Conservation (phyloP, 2,113 vertebrate species). For the Copsychus sechellarum region DNA sequence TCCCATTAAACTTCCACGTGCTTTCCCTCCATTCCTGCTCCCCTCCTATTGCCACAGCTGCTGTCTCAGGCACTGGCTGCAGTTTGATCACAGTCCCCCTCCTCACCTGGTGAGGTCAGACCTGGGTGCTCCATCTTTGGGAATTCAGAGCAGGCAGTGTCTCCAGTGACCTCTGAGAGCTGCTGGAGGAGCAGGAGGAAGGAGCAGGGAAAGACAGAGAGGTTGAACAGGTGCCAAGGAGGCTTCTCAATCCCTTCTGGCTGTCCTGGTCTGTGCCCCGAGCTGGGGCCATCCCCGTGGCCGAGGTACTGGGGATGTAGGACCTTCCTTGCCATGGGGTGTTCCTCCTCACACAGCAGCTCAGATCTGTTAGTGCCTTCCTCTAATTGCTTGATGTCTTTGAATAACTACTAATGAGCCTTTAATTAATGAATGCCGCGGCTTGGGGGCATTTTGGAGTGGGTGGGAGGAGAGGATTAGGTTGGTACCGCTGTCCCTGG, state of each 20-base stretch:
- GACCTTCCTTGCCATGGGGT: not conserved
- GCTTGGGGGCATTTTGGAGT: constrained; percentile 1
- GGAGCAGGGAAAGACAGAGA: not conserved
- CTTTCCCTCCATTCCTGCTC: not conserved
- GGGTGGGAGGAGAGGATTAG: not conserved
- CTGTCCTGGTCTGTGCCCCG: not conserved
- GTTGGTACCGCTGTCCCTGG: not conserved
- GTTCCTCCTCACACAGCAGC: not conserved
- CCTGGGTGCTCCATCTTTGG: not conserved
- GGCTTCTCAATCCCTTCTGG: rapidly evolving
- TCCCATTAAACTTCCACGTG: not conserved
- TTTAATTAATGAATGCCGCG: constrained; percentile 57
- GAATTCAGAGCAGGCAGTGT: not conserved
- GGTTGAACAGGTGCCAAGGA: not conserved
- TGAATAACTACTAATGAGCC: constrained; percentile 57
- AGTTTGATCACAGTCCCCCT: not conserved
- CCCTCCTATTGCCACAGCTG: not conserved
- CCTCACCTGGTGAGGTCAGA: not conserved
- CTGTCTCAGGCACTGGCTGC: not conserved
- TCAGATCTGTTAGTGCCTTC: not conserved
- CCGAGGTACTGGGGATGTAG: rapidly evolving
- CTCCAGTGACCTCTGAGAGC: not conserved
- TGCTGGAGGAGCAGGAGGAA: not conserved
- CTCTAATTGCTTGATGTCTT: not conserved
- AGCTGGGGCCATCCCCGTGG: rapidly evolving